Conservation (phyloP, 37 sponge, comb jelly and placozoan genomes). For the Cliona cf. orientalis region DNA sequence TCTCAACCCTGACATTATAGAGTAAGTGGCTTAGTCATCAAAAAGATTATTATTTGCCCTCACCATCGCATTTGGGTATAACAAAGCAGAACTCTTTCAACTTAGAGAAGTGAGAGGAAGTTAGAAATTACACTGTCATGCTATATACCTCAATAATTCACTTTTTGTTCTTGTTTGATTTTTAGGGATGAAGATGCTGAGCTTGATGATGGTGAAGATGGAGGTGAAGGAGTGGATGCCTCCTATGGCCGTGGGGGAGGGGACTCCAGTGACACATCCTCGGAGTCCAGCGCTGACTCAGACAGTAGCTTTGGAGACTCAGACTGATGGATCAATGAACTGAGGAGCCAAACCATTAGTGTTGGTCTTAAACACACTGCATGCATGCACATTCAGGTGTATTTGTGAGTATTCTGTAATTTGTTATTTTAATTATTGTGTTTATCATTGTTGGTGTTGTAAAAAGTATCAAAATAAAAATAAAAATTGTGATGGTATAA, state of each 20-base stretch:
- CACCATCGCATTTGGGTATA: too few relatives aligned
- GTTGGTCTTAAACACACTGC: too few relatives aligned
- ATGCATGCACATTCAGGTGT: too few relatives aligned
- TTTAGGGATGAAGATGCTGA: constrained; percentile 69
- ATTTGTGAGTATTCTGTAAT: constrained; percentile 4
- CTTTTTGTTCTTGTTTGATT: background rate
- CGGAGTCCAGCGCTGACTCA: constrained; percentile 41
- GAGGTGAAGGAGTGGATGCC: constrained; percentile 28
- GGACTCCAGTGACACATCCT: constrained; percentile 5
- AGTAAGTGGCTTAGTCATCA: constrained; percentile 71
- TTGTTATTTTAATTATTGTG: background rate
- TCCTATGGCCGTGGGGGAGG: constrained; percentile 19
- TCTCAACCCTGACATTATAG: constrained; percentile 81
- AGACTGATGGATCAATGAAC: constrained; percentile 11
- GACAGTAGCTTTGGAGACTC: constrained; percentile 70
- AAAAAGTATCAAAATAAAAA: too few relatives aligned
- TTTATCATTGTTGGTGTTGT: background rate
- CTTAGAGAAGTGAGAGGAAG: too few relatives aligned
- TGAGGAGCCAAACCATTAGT: too few relatives aligned
- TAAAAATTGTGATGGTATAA: too few relatives aligned
- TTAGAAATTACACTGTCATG: background rate
- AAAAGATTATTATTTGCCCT: too few relatives aligned
- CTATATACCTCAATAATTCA: background rate
- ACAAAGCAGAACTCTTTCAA: too few relatives aligned
- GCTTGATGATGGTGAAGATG: constrained; percentile 22